phyloP scores from a whole-genome alignment of 2,113 vertebrate genomes.

The Atherinomorus stipes region DNA sequence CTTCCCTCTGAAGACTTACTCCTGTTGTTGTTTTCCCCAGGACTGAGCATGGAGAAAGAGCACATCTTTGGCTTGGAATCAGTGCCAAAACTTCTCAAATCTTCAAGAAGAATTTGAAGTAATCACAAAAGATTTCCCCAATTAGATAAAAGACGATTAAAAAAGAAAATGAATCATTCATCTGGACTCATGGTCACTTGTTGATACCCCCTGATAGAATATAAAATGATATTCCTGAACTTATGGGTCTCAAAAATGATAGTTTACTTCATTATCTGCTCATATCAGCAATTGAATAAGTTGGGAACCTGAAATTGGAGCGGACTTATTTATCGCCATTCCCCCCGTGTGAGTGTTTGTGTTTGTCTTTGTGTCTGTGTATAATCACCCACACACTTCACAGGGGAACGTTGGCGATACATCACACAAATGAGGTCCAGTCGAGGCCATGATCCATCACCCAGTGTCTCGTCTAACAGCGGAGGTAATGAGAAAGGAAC shows the following conservation, averaged over 20 bases:
- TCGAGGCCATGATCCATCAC: conserved; percentile 77
- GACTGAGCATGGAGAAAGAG: no score
- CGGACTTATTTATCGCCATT: conserved; percentile 60
- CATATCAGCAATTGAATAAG: conserved; percentile 48
- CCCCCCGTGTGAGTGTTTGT: conserved; percentile 61
- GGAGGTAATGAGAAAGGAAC: conserved; percentile 78
- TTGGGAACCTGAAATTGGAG: conserved; percentile 31
- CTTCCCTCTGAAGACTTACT: no score
- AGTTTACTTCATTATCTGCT: conserved; percentile 11
- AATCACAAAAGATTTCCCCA: background rate
- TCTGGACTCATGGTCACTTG: background rate
- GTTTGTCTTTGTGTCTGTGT: conserved; percentile 76
- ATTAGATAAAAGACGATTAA: background rate
- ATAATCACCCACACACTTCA: conserved; percentile 79
- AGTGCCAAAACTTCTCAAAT: background rate
- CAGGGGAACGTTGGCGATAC: conserved; percentile 69
- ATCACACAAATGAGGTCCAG: conserved; percentile 81
- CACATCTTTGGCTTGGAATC: no score
- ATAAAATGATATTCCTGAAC: background rate
- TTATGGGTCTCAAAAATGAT: background rate
- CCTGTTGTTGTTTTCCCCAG: background rate
- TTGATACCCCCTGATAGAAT: background rate
- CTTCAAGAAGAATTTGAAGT: background rate
- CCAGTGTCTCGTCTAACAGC: conserved; percentile 76
- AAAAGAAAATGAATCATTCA: background rate